Evolutionary conservation across 2,797 vertebrate genomes (phyloP).

Genomic region (Anniella stebbinsi): DNA sequence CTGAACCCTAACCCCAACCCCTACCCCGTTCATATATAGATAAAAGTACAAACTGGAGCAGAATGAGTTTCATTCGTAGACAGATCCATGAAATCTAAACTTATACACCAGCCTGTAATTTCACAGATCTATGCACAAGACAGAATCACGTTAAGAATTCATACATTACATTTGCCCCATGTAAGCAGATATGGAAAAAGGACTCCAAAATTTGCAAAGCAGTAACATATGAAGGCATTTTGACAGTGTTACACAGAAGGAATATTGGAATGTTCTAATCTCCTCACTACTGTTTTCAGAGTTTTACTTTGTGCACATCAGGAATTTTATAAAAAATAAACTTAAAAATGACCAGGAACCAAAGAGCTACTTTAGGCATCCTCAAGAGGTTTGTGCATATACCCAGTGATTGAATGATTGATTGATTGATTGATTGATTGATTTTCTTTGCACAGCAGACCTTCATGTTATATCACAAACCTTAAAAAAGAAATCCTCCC

Average conservation of each 20-base stretch:
- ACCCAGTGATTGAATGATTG: too few relatives aligned
- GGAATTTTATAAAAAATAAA: background rate
- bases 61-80: background rate
- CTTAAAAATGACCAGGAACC: background rate
- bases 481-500: background rate
- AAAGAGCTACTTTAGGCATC: background rate
- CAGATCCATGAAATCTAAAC: background rate
- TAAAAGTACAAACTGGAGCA: background rate
- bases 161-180: background rate
- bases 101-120: background rate
- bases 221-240: background rate
- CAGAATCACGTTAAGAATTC: background rate
- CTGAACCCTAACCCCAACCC: too few relatives aligned
- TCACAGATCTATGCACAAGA: background rate
- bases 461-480: background rate
- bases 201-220: background rate
- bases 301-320: background rate
- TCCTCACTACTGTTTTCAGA: rapidly evolving
- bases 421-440: too few relatives aligned
- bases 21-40: background rate
- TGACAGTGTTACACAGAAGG: background rate
- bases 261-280: background rate
- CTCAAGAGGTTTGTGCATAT: background rate
- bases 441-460: background rate
- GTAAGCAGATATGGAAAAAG: background rate